Evolutionary conservation across 2,888 invertebrate species (phyloP), one percentile per base, ranked within the genome.

Genomic region (Drosophila subquinaria): DNA sequence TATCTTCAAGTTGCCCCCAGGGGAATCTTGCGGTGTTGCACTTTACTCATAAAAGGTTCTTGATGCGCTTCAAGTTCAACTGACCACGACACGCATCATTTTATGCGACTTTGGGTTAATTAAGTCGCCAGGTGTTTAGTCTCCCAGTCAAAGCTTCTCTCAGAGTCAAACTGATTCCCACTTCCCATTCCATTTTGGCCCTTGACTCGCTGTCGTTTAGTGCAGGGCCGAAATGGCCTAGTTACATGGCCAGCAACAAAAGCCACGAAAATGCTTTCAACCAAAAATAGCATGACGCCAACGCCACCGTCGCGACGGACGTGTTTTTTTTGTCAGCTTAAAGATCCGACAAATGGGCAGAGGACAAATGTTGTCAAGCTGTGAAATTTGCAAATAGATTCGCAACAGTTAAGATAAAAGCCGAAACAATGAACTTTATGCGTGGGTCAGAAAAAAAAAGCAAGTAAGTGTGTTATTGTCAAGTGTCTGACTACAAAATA

Each of bases 341-440:
- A 88, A 59, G 45, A 38, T 57, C 65, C 71, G 38, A 79, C 86
- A 81, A 81, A 85, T 81, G 62, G 59, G 60, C 45, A 55, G 69
- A 47, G 77, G 65, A 69, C 67, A 74, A 67, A 79, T 69, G 67
- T 80, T 82, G 69, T 71, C 72, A 62, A 73, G 70, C 72, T 73
- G 53, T 65, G 67, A 82, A 88, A 72, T 81, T 74, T 30, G 87
- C 88, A 77, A 77, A 84, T 81, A 87, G 67, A 87, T 89, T 83
- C 70, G 88, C 89, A 76, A 86, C 76, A 88, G 61, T 72, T 68
- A 55, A 38, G 72, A 69, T 17, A 62, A 52, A 43, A 43, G 30
- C 23, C 23, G 47, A 82, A 69, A 80, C 69, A 72, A 73, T 63
- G 65, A 68, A 63, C 69, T 67, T 55, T 50, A 50, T 56, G 51